Conservation (phyloP, 1,140 invertebrate species). For the Drosophila lacteicornis region DNA sequence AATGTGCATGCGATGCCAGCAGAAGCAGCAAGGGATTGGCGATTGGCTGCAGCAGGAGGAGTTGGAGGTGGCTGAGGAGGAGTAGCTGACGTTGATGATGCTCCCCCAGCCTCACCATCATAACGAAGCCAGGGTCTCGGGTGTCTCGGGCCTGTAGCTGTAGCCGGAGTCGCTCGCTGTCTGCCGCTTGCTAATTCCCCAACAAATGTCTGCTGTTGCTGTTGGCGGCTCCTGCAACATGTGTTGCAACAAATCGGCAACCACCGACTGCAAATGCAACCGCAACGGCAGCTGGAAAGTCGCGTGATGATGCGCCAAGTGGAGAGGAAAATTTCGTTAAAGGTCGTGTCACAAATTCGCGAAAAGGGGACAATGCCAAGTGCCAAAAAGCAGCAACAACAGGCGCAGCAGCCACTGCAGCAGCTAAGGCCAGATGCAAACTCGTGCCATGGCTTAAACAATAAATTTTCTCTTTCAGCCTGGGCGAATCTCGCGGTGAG, state of each 20-base stretch:
- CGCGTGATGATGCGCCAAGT: conserved; percentile 78
- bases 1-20: conserved; percentile 77
- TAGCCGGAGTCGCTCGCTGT: conserved; percentile 25
- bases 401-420: background rate
- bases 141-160: conserved; percentile 9
- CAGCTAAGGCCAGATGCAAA: conserved; percentile 38
- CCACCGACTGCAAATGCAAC: conserved; percentile 30
- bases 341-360: conserved; percentile 78
- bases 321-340: conserved; percentile 79
- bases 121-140: conserved; percentile 58
- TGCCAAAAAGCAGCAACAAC: conserved; percentile 50
- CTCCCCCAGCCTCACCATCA: conserved; percentile 51
- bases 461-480: conserved; percentile 75
- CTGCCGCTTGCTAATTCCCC: conserved; percentile 72
- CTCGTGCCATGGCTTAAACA: conserved; percentile 71
- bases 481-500: conserved; percentile 39
- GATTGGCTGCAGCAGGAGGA: conserved; percentile 18
- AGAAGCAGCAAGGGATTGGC: conserved; percentile 41
- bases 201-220: conserved; percentile 74
- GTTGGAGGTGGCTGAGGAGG: conserved; percentile 40
- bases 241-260: conserved; percentile 75
- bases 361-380: conserved; percentile 59
- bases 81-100: conserved; percentile 69
- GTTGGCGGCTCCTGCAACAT: conserved; percentile 58
- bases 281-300: conserved; percentile 60